Evolutionary conservation across 2,113 vertebrate genomes (phyloP).

Genomic region (Todiramphus saurophagus): DNA sequence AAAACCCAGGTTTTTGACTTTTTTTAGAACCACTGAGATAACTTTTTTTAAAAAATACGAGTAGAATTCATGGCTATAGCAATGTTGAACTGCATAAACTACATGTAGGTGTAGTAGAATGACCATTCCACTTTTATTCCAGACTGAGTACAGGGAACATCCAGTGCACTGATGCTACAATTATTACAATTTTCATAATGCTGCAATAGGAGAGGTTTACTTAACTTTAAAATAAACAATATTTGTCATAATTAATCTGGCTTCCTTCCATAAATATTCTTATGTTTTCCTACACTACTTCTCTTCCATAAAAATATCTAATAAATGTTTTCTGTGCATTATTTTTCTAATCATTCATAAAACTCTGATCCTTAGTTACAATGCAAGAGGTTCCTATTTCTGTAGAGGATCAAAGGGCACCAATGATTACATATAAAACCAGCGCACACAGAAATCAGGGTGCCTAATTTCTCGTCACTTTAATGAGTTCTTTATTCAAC

Average conservation of each 20-base stretch:
- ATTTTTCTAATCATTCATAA: constrained; percentile 72
- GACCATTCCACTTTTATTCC: constrained; percentile 44
- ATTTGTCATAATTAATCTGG: constrained; percentile 70
- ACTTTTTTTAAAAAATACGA: constrained; percentile 47
- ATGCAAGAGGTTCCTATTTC: constrained; percentile 62
- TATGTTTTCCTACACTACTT: constrained; percentile 70
- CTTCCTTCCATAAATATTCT: constrained; percentile 77
- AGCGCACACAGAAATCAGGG: constrained; percentile 75
- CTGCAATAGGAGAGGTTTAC: constrained; percentile 45
- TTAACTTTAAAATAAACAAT: constrained; percentile 72
- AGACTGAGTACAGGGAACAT: constrained; percentile 27
- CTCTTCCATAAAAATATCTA: constrained; percentile 81
- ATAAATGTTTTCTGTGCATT: constrained; percentile 80
- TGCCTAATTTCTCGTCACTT: constrained; percentile 59
- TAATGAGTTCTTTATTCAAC: constrained; percentile 54
- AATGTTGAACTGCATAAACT: constrained; percentile 52
- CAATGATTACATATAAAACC: constrained; percentile 76
- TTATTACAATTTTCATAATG: constrained; percentile 28
- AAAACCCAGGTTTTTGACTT: constrained; percentile 67
- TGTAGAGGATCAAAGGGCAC: constrained; percentile 68
- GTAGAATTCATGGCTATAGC: constrained; percentile 63
- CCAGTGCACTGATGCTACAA: constrained; percentile 25
- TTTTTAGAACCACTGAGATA: constrained; percentile 69
- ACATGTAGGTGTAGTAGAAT: constrained; percentile 28
- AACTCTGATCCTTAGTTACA: constrained; percentile 68